A percentile compares a stretch with the other conserved stretches of the same genome.
These are phyloP conservation scores for Mesorhabditis sp. DNA, from an alignment of 2,888 invertebrate species.

Conservation along the genomic window DNA sequence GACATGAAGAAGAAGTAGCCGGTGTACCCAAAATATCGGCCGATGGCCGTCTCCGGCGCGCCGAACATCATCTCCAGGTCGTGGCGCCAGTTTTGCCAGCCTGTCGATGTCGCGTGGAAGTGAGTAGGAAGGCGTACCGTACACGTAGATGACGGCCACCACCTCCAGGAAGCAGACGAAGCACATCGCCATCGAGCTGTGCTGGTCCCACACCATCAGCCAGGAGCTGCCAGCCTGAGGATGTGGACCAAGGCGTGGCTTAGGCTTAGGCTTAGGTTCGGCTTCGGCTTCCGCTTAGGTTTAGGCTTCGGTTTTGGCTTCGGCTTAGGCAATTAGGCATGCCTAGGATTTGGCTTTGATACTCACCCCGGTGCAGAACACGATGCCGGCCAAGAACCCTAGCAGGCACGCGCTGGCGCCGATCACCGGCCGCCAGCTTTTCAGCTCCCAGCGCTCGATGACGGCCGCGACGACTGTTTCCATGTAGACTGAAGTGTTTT, in stretches of 20 bases:
- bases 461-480: slow-evolving; percentile 16
- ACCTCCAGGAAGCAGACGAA: slow-evolving; percentile 29
- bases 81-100: slow-evolving; percentile 26
- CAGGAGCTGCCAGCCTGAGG: slow-evolving; percentile 43
- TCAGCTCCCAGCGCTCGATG: neutral
- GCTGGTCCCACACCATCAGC: slow-evolving; percentile 46
- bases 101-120: slow-evolving; percentile 10
- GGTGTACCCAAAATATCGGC: slow-evolving; percentile 1
- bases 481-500: neutral
- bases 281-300: no score
- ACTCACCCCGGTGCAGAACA: neutral
- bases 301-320: no score
- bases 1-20: neutral
- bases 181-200: slow-evolving; percentile 34
- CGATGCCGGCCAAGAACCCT: neutral
- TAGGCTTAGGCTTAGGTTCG: no score
- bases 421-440: neutral
- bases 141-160: slow-evolving; percentile 32
- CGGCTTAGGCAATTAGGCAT: no score
- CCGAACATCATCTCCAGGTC: slow-evolving; percentile 46
- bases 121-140: slow-evolving; percentile 24
- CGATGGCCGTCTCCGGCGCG: slow-evolving; percentile 18
- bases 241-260: no score
- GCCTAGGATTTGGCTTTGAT: neutral
- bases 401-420: slow-evolving; percentile 37